phyloP scores from a whole-genome alignment of 2,888 invertebrate genomes.

The Baronia brevicornis region DNA sequence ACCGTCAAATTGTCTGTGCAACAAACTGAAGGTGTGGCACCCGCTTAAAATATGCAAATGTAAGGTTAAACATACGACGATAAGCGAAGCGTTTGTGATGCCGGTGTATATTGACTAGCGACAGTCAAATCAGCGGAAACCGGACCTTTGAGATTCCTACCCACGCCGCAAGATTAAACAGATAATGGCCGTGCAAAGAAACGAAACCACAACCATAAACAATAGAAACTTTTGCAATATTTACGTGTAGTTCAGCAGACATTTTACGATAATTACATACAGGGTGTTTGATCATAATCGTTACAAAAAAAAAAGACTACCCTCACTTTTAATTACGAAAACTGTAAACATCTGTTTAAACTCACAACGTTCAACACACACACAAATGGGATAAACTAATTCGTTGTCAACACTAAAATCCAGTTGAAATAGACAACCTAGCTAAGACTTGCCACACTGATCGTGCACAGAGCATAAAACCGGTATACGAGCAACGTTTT shows the following conservation, averaged over 20 bases:
- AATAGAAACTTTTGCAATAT: conserved; percentile 10
- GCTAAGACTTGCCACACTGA: conserved; percentile 1
- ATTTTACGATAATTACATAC: too few species aligned
- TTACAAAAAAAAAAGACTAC: too few species aligned
- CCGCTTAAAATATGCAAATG: conserved; percentile 8
- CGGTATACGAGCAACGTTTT: too few species aligned
- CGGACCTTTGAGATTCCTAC: conserved; percentile 45
- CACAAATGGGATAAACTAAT: conserved; percentile 39
- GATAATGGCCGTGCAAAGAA: conserved; percentile 1
- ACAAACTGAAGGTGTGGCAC: too few species aligned
- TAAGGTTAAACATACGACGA: conserved; percentile 16
- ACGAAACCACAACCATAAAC: conserved; percentile 10
- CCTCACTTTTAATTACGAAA: too few species aligned
- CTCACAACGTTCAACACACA: conserved; percentile 29
- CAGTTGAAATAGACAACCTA: conserved; percentile 19
- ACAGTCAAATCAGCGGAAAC: conserved; percentile 54
- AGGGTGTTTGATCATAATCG: too few species aligned
- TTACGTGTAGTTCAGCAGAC: too few species aligned
- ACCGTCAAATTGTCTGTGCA: too few species aligned
- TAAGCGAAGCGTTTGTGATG: conserved; percentile 48
- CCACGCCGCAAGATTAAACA: conserved; percentile 32
- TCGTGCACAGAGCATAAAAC: conserved; percentile 3
- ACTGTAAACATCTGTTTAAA: conserved; percentile 25
- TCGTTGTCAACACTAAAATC: conserved; percentile 52
- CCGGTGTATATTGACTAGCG: conserved; percentile 68